phyloP scores from a whole-genome alignment of 2,113 vertebrate species.

The Eulemur macaco region DNA sequence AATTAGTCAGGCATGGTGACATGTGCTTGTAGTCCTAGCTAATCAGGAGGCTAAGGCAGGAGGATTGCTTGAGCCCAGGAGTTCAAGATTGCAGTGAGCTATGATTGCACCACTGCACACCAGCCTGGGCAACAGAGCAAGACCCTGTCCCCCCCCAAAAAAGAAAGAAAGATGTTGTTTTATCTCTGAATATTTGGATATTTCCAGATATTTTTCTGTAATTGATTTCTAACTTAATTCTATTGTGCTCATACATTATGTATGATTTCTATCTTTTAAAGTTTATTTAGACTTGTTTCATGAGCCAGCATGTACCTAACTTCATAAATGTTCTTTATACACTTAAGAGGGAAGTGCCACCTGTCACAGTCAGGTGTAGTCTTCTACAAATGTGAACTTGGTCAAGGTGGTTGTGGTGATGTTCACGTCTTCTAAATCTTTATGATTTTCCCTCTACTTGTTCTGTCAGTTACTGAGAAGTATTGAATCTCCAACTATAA shows the following conservation, averaged over 20 bases:
- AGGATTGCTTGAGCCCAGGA: too few relatives aligned
- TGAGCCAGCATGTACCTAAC: not conserved
- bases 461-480: not conserved
- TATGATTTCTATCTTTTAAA: not conserved
- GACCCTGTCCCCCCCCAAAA: too few relatives aligned
- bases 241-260: not conserved
- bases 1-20: too few relatives aligned
- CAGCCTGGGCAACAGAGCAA: too few relatives aligned
- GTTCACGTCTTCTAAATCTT: not conserved
- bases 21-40: too few relatives aligned
- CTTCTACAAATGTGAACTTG: not conserved
- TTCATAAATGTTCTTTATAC: not conserved
- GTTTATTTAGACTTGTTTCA: not conserved
- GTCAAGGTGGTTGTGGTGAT: not conserved
- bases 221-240: constrained; percentile 8
- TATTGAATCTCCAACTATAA: not conserved
- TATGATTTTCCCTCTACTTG: not conserved
- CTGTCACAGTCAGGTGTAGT: not conserved
- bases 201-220: not conserved
- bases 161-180: not conserved
- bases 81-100: too few relatives aligned
- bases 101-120: too few relatives aligned
- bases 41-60: too few relatives aligned
- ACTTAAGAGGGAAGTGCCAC: not conserved
- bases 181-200: not conserved